Evolutionary conservation across 2,797 vertebrate species (phyloP).

Genomic region (Propithecus perrieri): DNA sequence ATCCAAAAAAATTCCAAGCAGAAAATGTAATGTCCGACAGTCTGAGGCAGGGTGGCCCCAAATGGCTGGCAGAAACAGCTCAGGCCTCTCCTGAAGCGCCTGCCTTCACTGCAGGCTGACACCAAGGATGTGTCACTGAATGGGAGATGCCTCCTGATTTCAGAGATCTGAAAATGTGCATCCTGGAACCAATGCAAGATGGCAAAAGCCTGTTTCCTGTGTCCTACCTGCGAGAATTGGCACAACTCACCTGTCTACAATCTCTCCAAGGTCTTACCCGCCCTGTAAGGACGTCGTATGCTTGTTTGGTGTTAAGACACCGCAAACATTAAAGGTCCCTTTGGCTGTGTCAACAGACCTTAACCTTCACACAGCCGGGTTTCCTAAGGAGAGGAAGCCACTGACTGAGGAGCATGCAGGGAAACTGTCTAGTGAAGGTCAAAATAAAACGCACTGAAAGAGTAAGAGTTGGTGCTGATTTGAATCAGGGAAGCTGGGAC

Average conservation of each 20-base stretch:
- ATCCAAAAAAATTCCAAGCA: not conserved
- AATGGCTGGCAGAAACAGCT: not conserved
- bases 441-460: slow-evolving; percentile 43
- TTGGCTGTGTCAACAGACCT: not conserved
- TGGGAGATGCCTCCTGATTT: not conserved
- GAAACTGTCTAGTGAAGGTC: not conserved
- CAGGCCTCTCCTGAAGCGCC: not conserved
- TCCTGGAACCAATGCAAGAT: not conserved
- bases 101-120: not conserved
- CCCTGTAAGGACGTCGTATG: not conserved
- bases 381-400: not conserved
- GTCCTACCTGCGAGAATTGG: not conserved
- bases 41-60: not conserved
- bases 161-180: not conserved
- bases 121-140: not conserved
- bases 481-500: not conserved
- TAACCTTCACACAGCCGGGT: not conserved
- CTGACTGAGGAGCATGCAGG: not conserved
- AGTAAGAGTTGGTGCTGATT: not conserved
- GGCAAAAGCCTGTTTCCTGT: not conserved
- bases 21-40: not conserved
- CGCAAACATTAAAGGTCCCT: not conserved
- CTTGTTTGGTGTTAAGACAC: not conserved
- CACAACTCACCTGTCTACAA: not conserved
- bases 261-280: not conserved